Evolutionary conservation across 2,888 invertebrate genomes (phyloP).

Genomic region (Acronicta psi): DNA sequence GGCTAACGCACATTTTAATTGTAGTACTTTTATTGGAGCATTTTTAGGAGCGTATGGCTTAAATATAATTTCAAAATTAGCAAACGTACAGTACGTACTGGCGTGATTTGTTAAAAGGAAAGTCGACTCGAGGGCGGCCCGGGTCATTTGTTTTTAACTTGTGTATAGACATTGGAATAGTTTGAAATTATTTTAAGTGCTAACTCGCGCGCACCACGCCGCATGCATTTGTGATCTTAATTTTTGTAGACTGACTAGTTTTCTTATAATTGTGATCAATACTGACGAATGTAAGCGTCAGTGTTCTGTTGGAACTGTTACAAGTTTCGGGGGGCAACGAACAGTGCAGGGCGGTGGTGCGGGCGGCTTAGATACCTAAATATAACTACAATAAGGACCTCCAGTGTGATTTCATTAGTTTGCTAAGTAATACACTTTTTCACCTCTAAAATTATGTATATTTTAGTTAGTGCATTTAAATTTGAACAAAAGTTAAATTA

Average conservation of each 20-base stretch:
- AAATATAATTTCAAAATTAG: slow-evolving; percentile 51
- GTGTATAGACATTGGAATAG: slow-evolving; percentile 82
- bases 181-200: slow-evolving; percentile 74
- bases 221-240: slow-evolving; percentile 55
- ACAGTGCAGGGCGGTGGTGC: slow-evolving; percentile 44
- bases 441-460: slow-evolving; percentile 69
- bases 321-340: slow-evolving; percentile 21
- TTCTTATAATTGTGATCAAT: slow-evolving; percentile 57
- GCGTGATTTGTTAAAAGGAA: slow-evolving; percentile 34
- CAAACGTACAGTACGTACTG: slow-evolving; percentile 24
- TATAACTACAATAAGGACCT: slow-evolving; percentile 70
- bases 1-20: slow-evolving; percentile 50
- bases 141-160: slow-evolving; percentile 80
- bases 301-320: slow-evolving; percentile 42
- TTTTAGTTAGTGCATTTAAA: slow-evolving; percentile 79
- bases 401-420: slow-evolving; percentile 68
- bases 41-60: slow-evolving; percentile 36
- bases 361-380: slow-evolving; percentile 56
- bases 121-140: slow-evolving; percentile 63
- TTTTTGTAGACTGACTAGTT: slow-evolving; percentile 60
- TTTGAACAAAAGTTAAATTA: slow-evolving; percentile 77
- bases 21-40: slow-evolving; percentile 46
- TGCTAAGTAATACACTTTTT: slow-evolving; percentile 70
- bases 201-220: slow-evolving; percentile 63
- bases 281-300: slow-evolving; percentile 34